Conservation (phyloP, 2,113 vertebrate genomes). For the Aegotheles bennettii region DNA sequence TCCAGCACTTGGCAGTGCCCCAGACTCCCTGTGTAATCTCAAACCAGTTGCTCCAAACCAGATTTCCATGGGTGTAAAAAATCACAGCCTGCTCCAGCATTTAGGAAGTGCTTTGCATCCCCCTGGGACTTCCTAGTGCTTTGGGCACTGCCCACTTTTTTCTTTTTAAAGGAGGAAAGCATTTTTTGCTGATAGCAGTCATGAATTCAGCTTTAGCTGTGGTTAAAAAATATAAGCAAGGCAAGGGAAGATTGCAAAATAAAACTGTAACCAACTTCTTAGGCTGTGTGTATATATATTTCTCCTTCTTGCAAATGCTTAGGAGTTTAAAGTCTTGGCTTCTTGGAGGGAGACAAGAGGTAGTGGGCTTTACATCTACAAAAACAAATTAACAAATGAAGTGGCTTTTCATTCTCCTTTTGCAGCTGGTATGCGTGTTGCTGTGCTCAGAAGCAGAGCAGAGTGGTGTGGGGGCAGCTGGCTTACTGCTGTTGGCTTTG, state of each 20-base stretch:
- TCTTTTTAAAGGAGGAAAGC: background rate
- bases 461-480: slow-evolving; percentile 28
- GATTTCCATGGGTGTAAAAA: slow-evolving; percentile 57
- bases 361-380: background rate
- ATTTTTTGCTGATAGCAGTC: background rate
- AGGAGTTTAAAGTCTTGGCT: background rate
- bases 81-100: slow-evolving; percentile 6
- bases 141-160: background rate
- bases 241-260: background rate
- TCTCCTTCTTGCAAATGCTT: background rate
- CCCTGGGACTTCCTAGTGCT: slow-evolving; percentile 18
- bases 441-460: background rate
- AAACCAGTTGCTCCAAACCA: background rate
- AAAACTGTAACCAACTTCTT: background rate
- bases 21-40: slow-evolving; percentile 10
- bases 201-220: background rate
- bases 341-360: background rate
- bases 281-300: background rate
- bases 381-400: background rate
- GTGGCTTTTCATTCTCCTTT: background rate
- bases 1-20: background rate
- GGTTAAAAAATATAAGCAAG: background rate
- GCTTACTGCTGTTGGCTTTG: background rate
- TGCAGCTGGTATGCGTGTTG: background rate
- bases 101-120: slow-evolving; percentile 50